phyloP scores from a whole-genome alignment of 2,888 invertebrate genomes.

The Dryobota labecula region DNA sequence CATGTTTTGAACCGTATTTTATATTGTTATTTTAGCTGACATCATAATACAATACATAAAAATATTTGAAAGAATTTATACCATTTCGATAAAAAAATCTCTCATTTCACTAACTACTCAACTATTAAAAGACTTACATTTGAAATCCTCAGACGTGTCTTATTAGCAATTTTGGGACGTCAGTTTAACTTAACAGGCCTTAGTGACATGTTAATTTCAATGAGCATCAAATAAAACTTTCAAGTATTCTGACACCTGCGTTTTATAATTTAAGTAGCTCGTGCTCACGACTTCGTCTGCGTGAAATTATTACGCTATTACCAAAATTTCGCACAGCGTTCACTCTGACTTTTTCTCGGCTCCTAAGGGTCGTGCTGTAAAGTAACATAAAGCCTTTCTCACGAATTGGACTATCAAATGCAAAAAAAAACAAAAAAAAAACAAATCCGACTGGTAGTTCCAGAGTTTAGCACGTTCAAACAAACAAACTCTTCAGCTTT shows the following conservation, averaged over 20 bases:
- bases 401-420: too few species aligned
- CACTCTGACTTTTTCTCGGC: too few species aligned
- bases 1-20: background rate
- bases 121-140: background rate
- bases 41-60: background rate
- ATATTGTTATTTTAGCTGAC: background rate
- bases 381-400: too few species aligned
- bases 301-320: too few species aligned
- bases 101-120: background rate
- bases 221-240: constrained; percentile 7
- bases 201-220: constrained; percentile 10
- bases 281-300: too few species aligned
- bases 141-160: background rate
- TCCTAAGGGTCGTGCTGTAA: too few species aligned
- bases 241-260: background rate
- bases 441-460: too few species aligned
- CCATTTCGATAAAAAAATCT: background rate
- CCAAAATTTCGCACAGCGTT: too few species aligned
- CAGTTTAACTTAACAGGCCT: background rate
- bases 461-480: too few species aligned
- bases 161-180: background rate
- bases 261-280: background rate
- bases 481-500: too few species aligned
- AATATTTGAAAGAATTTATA: background rate
- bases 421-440: too few species aligned